Evolutionary conservation across 1,140 invertebrate species (phyloP), one percentile per base, ranked within the genome.

Genomic region (Aethina tumida): DNA sequence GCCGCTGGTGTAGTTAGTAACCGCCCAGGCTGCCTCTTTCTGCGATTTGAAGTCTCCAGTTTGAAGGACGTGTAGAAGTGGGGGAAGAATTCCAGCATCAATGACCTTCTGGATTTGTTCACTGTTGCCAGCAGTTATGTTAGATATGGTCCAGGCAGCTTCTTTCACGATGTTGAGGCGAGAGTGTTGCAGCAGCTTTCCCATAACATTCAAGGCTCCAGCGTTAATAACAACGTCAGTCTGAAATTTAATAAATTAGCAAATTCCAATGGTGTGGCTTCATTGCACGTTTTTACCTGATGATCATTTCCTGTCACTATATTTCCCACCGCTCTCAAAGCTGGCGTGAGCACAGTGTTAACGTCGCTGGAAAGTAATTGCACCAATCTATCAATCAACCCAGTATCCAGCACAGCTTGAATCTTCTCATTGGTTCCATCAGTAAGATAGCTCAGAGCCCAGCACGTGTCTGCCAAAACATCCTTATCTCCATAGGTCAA

Each of bases 21-120:
- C 89, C 4, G 95, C 95, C 96, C 96, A 99, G 0, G 94, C 93
- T 9, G 95, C 95, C 69, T 98, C 95, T 65, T 98, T 99, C 63
- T 98, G 94, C 3, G 93, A 97, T 70, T 97, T 92, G 68, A 98
- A 98, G 67, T 99, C 95, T 36, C 91, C 91, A 46, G 85, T 79
- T 65, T 90, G 86, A 63, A 89, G 82, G 15, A 90, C 83, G 45
- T 91, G 77, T 31, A 71, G 63, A 3, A 60, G 29, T 25, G 57
- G 58, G 53, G 81, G 82, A 55, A 99, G 75, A 10, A 99, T 73
- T 1, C 79, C 81, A 17, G 93, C 90, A 64, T 98, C 90, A 38
- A 99, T 92, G 9, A 99, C 95, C 24, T 88, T 85, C 64, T 98
- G 93, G 9, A 99, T 93, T 70, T 99, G 96, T 7, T 79, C 74